Conservation (phyloP, 2,797 vertebrate genomes). For the Phrynocephalus guinanensis region DNA sequence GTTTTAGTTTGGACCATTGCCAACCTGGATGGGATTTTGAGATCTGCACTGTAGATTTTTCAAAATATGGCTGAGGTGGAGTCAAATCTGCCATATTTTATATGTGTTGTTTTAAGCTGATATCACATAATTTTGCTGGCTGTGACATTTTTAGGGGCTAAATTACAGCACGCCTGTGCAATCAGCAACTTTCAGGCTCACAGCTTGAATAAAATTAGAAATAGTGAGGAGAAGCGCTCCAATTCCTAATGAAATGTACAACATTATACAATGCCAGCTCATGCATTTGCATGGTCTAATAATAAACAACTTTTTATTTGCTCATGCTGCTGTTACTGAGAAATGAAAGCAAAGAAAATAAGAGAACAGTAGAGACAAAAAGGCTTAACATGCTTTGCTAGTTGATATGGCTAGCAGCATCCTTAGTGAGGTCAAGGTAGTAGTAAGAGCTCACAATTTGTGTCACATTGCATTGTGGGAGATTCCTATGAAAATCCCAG, state of each 20-base stretch:
- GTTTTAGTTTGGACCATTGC: background rate
- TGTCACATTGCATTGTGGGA: background rate
- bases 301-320: constrained; percentile 36
- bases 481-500: no score
- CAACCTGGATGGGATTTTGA: background rate
- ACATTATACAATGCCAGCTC: constrained; percentile 3
- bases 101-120: constrained; percentile 19
- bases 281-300: constrained; percentile 21
- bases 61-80: background rate
- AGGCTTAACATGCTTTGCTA: background rate
- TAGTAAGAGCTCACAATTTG: background rate
- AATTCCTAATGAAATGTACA: constrained; percentile 49
- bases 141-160: constrained; percentile 50
- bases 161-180: constrained; percentile 51
- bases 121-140: constrained; percentile 25
- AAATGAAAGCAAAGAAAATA: constrained; percentile 9
- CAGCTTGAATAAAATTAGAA: constrained; percentile 53
- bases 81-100: background rate
- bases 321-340: background rate
- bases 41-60: constrained; percentile 4
- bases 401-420: background rate
- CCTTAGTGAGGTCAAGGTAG: background rate
- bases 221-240: constrained; percentile 37
- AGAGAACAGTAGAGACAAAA: background rate
- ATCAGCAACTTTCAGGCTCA: constrained; percentile 48